Conservation (phyloP, 2,797 vertebrate genomes). For the Iguana delicatissima region DNA sequence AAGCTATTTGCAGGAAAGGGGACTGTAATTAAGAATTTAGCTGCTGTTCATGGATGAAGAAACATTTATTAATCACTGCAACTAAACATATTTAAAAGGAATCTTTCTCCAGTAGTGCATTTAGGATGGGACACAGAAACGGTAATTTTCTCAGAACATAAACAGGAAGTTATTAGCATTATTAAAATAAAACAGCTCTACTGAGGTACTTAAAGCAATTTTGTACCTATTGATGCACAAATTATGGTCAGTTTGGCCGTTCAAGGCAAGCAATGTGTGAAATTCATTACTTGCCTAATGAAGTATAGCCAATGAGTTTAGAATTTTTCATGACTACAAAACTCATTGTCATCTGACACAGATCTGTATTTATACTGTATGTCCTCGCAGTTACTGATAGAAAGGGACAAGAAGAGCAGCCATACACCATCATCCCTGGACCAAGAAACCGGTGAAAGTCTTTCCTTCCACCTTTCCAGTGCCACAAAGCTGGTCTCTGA, state of each 20-base stretch:
- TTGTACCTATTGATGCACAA: constrained; percentile 65
- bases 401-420: too few relatives aligned
- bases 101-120: constrained; percentile 35
- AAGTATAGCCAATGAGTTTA: constrained; percentile 58
- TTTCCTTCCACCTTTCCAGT: too few relatives aligned
- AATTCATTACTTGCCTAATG: constrained; percentile 74
- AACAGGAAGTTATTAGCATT: constrained; percentile 63
- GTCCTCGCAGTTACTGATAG: constrained; percentile 41
- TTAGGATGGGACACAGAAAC: constrained; percentile 54
- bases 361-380: constrained; percentile 48
- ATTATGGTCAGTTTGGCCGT: constrained; percentile 58
- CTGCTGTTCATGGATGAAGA: constrained; percentile 49
- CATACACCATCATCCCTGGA: too few relatives aligned
- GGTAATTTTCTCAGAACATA: constrained; percentile 63
- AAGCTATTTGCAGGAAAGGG: constrained; percentile 39
- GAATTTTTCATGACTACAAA: constrained; percentile 59
- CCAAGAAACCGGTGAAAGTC: too few relatives aligned
- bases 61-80: constrained; percentile 35
- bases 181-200: constrained; percentile 62
- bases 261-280: constrained; percentile 65
- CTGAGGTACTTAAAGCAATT: constrained; percentile 46
- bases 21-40: constrained; percentile 55
- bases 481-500: too few relatives aligned
- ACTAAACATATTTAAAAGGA: constrained; percentile 52
- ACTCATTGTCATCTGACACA: constrained; percentile 40